Conservation (phyloP, 2,888 invertebrate genomes). For the Drosophila helvetica region DNA sequence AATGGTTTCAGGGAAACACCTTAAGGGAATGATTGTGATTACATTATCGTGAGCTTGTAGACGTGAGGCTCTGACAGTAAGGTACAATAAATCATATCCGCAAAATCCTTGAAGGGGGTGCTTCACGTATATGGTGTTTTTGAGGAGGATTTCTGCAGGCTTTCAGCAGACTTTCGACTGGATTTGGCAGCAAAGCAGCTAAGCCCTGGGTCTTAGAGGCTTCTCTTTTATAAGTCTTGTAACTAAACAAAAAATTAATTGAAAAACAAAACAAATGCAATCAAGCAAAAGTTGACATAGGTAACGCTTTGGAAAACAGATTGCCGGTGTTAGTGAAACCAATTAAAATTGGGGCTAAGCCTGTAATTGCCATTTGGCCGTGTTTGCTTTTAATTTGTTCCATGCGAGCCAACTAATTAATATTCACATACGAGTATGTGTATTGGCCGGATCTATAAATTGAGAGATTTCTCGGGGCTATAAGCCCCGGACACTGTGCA, state of each 20-base stretch:
- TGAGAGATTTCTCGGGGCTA: neutral
- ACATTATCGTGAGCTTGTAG: neutral
- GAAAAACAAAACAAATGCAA: conserved; percentile 15
- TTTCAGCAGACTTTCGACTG: neutral
- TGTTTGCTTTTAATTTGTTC: conserved; percentile 32
- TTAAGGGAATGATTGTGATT: neutral
- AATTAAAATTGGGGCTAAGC: conserved; percentile 18
- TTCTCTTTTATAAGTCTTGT: neutral
- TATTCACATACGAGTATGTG: neutral
- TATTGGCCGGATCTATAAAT: neutral
- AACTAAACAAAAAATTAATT: conserved; percentile 1
- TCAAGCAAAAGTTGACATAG: conserved; percentile 26
- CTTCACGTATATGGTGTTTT: conserved; percentile 8
- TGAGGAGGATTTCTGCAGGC: neutral
- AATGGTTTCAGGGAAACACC: neutral
- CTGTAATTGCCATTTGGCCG: conserved; percentile 17
- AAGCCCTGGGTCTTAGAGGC: neutral
- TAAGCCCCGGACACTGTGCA: neutral
- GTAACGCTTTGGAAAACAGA: conserved; percentile 10
- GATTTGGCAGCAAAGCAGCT: neutral
- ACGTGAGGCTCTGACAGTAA: neutral
- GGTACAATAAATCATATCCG: conserved; percentile 10
- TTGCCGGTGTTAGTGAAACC: conserved; percentile 1
- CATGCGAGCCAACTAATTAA: conserved; percentile 30
- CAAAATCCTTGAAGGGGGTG: conserved; percentile 6